Percentiles rank a stretch among this genome's conserved stretches.
phyloP scores from a whole-genome alignment of 2,797 vertebrate species.

The Poeciliopsis paucimaculata region DNA sequence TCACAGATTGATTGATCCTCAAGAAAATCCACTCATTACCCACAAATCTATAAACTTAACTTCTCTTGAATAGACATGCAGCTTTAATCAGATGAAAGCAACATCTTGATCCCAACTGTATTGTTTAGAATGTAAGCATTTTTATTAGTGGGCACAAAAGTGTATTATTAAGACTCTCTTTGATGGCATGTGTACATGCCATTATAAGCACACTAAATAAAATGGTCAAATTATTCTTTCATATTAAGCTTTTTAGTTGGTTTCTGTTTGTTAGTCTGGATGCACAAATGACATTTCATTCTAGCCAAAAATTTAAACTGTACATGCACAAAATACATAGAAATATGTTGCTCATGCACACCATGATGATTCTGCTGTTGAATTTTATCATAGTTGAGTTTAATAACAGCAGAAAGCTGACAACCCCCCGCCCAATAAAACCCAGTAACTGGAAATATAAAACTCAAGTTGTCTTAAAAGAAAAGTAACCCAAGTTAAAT shows the following conservation, averaged over 20 bases:
- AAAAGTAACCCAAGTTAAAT: slow-evolving; percentile 16
- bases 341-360: slow-evolving; percentile 59
- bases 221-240: neutral
- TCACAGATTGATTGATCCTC: neutral
- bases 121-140: no score
- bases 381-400: slow-evolving; percentile 25
- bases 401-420: slow-evolving; percentile 3
- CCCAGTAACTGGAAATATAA: neutral
- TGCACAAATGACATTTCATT: neutral
- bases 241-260: neutral
- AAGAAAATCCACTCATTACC: neutral
- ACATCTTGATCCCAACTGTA: neutral
- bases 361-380: slow-evolving; percentile 4
- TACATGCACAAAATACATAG: slow-evolving; percentile 59
- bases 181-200: neutral
- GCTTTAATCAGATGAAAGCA: neutral
- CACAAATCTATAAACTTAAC: neutral
- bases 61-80: neutral
- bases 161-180: neutral
- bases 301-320: slow-evolving; percentile 6
- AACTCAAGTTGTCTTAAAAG: slow-evolving; percentile 19
- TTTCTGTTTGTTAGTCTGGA: slow-evolving; percentile 8
- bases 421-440: no score
- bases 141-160: neutral
- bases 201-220: neutral